Base-by-base conservation (phyloP, 2,888 invertebrate genomes). In the Oxyscelio sp. region DNA sequence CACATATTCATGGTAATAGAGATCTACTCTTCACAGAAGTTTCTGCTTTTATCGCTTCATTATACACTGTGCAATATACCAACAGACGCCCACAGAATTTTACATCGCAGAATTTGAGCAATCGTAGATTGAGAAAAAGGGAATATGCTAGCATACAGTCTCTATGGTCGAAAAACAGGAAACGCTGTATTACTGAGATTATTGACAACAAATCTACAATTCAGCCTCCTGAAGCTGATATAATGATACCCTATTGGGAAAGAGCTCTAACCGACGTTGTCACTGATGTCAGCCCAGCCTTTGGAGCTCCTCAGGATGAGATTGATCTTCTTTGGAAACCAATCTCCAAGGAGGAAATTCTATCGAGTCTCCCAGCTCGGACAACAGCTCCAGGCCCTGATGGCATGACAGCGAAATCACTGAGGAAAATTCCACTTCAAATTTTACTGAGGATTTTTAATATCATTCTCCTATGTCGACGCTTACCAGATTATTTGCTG, bases 341-440 rank as follows among this genome's bases (percentile, higher is more conserved):
- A n/a, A n/a, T n/a, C n/a, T n/a, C n/a, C n/a, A n/a, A n/a, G n/a
- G n/a, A n/a, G n/a, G n/a, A n/a, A n/a, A n/a, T n/a, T n/a, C n/a
- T n/a, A n/a, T n/a, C n/a, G n/a, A n/a, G n/a, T n/a, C n/a, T n/a
- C 1, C 68, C 27, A 4, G 17, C 6, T 0, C 5, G 3, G 11
- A 56, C 15, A 1, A 54, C 54, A 2, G 5, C 87, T 0, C 82
- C 87, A 0, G 89, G 89, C 0, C 88, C 89, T 0, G 90, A 89
- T 40, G 83, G 86, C 0, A 0, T 90, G 0, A 56, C 87, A 1
- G 54, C 86, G 0, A n/a, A 73, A 0, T 66, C 54, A 1, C 38
- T 88, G 0, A 65, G 48, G n/a, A 65, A 66, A 0, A 58, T 86
- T 0, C 88, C 89, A 0, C 11, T 48, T 0, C 38, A 13, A 0